Evolutionary conservation across 2,113 vertebrate species (phyloP), one percentile per base, ranked within the genome.

Genomic region (Odontesthes bonariensis): DNA sequence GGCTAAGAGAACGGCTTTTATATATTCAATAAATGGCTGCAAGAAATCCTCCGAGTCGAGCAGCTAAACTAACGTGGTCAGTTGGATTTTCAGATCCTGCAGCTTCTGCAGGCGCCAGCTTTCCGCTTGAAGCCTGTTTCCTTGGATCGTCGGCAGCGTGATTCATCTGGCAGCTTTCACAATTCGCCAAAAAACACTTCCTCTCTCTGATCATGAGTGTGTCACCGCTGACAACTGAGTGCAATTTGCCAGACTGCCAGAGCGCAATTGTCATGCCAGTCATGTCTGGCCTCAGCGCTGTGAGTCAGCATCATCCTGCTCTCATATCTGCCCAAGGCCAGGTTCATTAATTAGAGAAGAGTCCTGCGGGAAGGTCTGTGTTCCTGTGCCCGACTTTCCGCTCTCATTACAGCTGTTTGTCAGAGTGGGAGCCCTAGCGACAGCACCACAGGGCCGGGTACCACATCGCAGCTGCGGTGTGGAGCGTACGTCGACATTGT

Each of bases 311-410:
- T 77, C 84, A 60, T 81, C 70, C 68, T 59, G 75, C 84, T 88
- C 88, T 86, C 85, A 83, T 88, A 85, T 91, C 91, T 94, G 91
- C 93, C 84, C 79, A 84, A 82, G 91, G 90, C 92, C 77, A 87
- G 86, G 85, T 92, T 94, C 90, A 94, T 94, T 94, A 95, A 94
- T 95, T 94, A 93, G 86, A 94, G 76, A 90, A 74, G 75, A 68
- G 78, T 92, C 89, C 86, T 84, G 58, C 76, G 91, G 91, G 92
- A 92, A 87, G 90, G 86, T 82, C 85, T 83, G 79, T 77, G 86
- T 86, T 84, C 82, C 85, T 88, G 89, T 84, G 87, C 86, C 90
- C 57, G 83, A 88, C 66, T 81, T 82, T 79, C 80, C 85, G 61
- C 85, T 92, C 87, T 92, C 87, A 90, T 92, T 90, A 87, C 93